Evolutionary conservation across 2,888 invertebrate genomes (phyloP).

Genomic region (Zele albiditarsus): DNA sequence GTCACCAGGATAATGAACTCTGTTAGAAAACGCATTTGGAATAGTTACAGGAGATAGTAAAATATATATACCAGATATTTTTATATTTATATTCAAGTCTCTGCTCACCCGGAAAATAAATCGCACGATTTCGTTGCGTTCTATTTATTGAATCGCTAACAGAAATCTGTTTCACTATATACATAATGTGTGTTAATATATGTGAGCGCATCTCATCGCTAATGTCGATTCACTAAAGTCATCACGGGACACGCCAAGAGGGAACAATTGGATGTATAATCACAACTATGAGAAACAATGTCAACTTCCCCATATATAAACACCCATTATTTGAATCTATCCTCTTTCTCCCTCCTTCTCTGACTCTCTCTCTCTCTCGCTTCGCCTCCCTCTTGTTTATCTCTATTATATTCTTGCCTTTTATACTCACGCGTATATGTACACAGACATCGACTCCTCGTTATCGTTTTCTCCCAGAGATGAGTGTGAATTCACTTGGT

Average conservation of each 20-base stretch:
- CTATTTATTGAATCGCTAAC: conserved; percentile 1
- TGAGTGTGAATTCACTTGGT: no score
- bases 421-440: no score
- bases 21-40: no score
- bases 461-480: no score
- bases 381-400: no score
- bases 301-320: not conserved
- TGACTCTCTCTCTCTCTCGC: no score
- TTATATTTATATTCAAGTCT: not conserved
- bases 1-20: no score
- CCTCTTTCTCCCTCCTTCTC: no score
- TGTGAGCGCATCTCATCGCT: not conserved
- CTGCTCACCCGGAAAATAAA: not conserved
- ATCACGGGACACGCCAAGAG: not conserved
- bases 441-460: no score
- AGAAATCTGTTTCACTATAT: not conserved
- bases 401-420: no score
- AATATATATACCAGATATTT: no score
- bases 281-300: not conserved
- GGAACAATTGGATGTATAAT: not conserved
- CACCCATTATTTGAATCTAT: not conserved
- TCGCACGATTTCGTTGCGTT: not conserved
- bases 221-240: not conserved
- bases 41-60: no score
- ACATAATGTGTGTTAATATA: not conserved